phyloP scores from a whole-genome alignment of 2,797 vertebrate genomes.

The Sebastes matsubarae region DNA sequence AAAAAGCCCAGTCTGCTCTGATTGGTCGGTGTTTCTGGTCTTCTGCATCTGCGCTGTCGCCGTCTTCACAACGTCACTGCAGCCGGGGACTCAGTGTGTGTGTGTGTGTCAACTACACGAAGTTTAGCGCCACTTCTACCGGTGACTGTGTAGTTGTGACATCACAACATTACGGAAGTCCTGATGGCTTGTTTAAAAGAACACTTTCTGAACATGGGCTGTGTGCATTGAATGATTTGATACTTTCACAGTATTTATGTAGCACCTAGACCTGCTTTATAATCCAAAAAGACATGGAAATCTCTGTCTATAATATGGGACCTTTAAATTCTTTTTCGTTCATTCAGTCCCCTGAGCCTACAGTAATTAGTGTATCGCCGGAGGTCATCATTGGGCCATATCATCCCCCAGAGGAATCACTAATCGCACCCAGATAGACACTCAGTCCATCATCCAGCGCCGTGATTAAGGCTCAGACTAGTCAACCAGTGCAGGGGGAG shows the following conservation, averaged over 20 bases:
- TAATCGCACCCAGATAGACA: conserved; percentile 66
- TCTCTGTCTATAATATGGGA: not conserved
- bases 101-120: not conserved
- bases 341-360: conserved; percentile 23
- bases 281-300: not conserved
- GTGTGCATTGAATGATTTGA: not conserved
- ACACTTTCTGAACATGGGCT: not conserved
- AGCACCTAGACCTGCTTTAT: not conserved
- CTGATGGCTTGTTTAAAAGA: too few relatives aligned
- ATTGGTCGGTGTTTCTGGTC: too few relatives aligned
- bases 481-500: conserved; percentile 58
- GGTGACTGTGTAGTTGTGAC: not conserved
- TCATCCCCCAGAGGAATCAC: conserved; percentile 53
- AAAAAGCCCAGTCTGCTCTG: too few relatives aligned
- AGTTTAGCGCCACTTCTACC: not conserved
- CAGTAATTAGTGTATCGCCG: conserved; percentile 60
- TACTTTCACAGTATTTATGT: not conserved
- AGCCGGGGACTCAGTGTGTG: too few relatives aligned
- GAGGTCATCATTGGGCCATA: conserved; percentile 63
- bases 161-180: too few relatives aligned
- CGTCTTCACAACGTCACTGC: too few relatives aligned
- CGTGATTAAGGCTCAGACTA: conserved; percentile 66
- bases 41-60: too few relatives aligned
- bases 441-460: conserved; percentile 47
- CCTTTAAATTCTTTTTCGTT: not conserved